Percentiles rank a stretch among this genome's conserved stretches.
These are phyloP conservation scores for Danaus chrysippus DNA, from an alignment of 2,888 invertebrate genomes.

Conservation along the genomic window DNA sequence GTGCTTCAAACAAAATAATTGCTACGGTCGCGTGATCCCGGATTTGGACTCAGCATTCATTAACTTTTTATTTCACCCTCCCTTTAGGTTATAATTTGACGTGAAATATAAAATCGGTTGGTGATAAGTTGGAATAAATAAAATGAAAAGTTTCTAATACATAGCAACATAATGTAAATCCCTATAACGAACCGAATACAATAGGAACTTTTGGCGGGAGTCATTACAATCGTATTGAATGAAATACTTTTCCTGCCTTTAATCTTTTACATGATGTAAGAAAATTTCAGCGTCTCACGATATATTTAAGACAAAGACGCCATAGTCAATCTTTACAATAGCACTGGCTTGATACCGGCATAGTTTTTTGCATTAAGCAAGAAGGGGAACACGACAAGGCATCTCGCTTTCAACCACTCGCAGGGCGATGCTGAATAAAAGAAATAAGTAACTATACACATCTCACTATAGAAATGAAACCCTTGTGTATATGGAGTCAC, in stretches of 20 bases:
- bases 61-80: slow-evolving; percentile 77
- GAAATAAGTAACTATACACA: slow-evolving; percentile 53
- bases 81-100: slow-evolving; percentile 77
- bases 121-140: slow-evolving; percentile 71
- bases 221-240: slow-evolving; percentile 12
- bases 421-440: slow-evolving; percentile 63
- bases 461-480: slow-evolving; percentile 47
- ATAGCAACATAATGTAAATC: slow-evolving; percentile 60
- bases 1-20: slow-evolving; percentile 78
- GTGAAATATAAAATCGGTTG: slow-evolving; percentile 78
- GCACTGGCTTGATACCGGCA: slow-evolving; percentile 57
- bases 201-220: slow-evolving; percentile 18
- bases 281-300: slow-evolving; percentile 28
- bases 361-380: slow-evolving; percentile 68
- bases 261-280: slow-evolving; percentile 24
- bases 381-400: slow-evolving; percentile 64
- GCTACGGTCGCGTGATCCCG: slow-evolving; percentile 74
- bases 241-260: slow-evolving; percentile 18
- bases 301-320: slow-evolving; percentile 52
- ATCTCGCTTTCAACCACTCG: slow-evolving; percentile 73
- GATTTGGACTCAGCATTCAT: slow-evolving; percentile 75
- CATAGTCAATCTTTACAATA: slow-evolving; percentile 68
- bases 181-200: slow-evolving; percentile 35
- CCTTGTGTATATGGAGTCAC: slow-evolving; percentile 57
- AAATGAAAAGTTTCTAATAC: slow-evolving; percentile 65